Percentiles rank a stretch among this genome's conserved stretches.
phyloP scores from a whole-genome alignment of 2,888 invertebrate genomes.

The Neocrepidodera transversa region DNA sequence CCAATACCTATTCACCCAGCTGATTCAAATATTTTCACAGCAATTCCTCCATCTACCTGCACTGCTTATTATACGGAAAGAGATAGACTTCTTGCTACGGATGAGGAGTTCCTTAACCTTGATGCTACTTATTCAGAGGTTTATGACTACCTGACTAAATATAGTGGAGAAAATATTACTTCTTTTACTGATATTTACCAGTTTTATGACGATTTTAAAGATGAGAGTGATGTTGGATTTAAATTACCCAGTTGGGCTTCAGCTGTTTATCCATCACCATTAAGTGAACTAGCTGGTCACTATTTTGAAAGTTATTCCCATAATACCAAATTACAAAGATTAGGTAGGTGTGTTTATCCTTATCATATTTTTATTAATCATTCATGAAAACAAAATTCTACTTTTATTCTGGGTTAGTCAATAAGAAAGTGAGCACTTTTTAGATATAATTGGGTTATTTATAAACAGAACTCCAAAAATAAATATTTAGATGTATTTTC shows the following conservation, averaged over 20 bases:
- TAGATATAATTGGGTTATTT: too few relatives aligned
- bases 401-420: too few relatives aligned
- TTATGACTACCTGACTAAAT: neutral
- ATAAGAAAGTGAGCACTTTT: too few relatives aligned
- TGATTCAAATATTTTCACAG: slow-evolving; percentile 54
- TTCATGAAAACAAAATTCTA: too few relatives aligned
- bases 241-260: neutral
- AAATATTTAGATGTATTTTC: too few relatives aligned
- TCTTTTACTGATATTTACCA: neutral
- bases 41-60: neutral
- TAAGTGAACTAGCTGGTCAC: neutral
- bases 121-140: neutral
- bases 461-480: too few relatives aligned
- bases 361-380: too few relatives aligned
- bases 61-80: neutral
- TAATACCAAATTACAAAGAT: slow-evolving; percentile 11
- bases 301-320: slow-evolving; percentile 5
- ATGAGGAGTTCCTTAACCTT: neutral
- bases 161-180: neutral
- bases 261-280: neutral
- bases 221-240: neutral
- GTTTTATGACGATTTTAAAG: neutral
- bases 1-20: slow-evolving; percentile 75
- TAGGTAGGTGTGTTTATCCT: slow-evolving; percentile 1
- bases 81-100: neutral